phyloP scores from a whole-genome alignment of 2,888 invertebrate genomes.

The Microctonus brassicae region DNA sequence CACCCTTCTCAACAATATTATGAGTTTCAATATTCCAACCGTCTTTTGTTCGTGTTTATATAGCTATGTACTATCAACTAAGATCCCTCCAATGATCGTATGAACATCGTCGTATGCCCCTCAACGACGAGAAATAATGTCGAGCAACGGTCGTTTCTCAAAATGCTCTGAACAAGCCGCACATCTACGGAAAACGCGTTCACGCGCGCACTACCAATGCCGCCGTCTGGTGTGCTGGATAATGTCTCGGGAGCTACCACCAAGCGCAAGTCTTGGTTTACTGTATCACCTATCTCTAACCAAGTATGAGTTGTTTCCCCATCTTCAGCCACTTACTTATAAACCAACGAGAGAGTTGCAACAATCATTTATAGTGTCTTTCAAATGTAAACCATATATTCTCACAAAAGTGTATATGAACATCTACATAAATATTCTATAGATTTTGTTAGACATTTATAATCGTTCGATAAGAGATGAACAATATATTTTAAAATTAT shows the following conservation, averaged over 20 bases:
- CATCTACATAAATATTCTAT: too few relatives aligned
- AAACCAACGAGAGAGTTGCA: background rate
- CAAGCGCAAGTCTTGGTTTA: slow-evolving; percentile 30
- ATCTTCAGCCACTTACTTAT: slow-evolving; percentile 12
- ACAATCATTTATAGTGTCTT: background rate
- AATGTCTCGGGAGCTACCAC: slow-evolving; percentile 32
- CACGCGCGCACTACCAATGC: slow-evolving; percentile 8
- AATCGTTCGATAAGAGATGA: too few relatives aligned
- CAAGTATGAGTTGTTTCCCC: slow-evolving; percentile 25
- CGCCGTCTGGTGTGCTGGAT: slow-evolving; percentile 38
- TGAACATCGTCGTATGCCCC: background rate
- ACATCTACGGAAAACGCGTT: slow-evolving; percentile 7
- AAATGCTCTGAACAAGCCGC: slow-evolving; percentile 30
- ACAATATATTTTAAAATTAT: too few relatives aligned
- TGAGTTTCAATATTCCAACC: slow-evolving; percentile 41
- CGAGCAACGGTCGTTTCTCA: slow-evolving; percentile 46
- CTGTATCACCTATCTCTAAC: slow-evolving; percentile 22
- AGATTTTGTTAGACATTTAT: too few relatives aligned
- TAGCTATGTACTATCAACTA: too few relatives aligned
- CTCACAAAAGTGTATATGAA: too few relatives aligned
- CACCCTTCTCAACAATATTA: slow-evolving; percentile 39
- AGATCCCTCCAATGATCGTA: too few relatives aligned
- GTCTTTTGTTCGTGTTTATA: slow-evolving; percentile 13
- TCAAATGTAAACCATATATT: background rate
- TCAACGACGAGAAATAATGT: slow-evolving; percentile 37